Evolutionary conservation across 2,888 invertebrate genomes (phyloP).

Genomic region (Allacma fusca): DNA sequence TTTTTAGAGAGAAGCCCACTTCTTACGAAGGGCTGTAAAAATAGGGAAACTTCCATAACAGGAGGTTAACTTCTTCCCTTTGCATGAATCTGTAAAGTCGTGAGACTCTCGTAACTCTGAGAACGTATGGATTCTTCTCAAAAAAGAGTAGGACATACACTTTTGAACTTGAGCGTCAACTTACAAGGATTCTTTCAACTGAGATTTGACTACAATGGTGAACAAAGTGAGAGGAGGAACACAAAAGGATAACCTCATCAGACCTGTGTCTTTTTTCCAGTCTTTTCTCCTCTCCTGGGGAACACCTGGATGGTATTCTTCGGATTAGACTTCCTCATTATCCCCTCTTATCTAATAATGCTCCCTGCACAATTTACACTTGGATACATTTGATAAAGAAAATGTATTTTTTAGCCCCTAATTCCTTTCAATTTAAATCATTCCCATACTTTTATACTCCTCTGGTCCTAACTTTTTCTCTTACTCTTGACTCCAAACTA

Average conservation of each 20-base stretch:
- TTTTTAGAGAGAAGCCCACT: too few relatives aligned
- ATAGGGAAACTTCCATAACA: too few relatives aligned
- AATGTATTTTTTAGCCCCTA: background rate
- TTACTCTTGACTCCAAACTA: too few relatives aligned
- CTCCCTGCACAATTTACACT: background rate
- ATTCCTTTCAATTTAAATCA: background rate
- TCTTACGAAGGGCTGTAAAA: too few relatives aligned
- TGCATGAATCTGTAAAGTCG: too few relatives aligned
- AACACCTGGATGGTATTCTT: background rate
- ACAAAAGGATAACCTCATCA: conserved; percentile 35
- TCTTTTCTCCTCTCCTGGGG: background rate
- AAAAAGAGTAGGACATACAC: too few relatives aligned
- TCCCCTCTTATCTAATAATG: background rate
- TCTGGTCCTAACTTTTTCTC: too few relatives aligned
- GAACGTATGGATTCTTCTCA: too few relatives aligned
- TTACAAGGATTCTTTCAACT: background rate
- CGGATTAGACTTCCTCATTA: background rate
- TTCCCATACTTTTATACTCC: background rate
- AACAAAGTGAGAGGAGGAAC: background rate
- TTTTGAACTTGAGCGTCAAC: background rate
- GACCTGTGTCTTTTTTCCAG: conserved; percentile 25
- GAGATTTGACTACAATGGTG: background rate
- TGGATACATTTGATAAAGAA: background rate
- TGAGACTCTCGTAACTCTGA: too few relatives aligned
- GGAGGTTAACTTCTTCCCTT: too few relatives aligned